Evolutionary conservation across 2,888 invertebrate genomes (phyloP).

Genomic region (Tenthredo livida): DNA sequence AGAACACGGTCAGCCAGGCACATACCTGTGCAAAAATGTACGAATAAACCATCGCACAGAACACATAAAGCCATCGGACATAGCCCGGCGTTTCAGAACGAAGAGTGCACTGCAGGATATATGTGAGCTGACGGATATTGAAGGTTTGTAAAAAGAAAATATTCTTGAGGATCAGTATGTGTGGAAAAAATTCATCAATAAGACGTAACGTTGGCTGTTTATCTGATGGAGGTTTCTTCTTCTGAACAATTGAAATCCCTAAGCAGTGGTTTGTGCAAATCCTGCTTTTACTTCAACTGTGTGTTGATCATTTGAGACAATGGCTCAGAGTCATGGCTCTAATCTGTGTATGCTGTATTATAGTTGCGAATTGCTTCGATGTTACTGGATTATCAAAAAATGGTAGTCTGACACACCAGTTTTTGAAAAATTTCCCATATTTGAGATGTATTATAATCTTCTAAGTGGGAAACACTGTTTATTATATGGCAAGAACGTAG

Average conservation of each 20-base stretch:
- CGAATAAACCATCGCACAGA: neutral
- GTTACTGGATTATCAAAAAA: neutral
- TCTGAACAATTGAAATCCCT: neutral
- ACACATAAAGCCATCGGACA: neutral
- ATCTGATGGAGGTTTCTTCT: neutral
- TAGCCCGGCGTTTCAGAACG: neutral
- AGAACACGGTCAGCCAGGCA: constrained; percentile 14
- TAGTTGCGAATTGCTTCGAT: neutral
- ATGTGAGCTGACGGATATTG: neutral
- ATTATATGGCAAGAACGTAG: neutral
- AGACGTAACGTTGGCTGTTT: neutral
- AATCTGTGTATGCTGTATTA: neutral
- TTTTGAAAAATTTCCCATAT: neutral
- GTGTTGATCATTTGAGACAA: neutral
- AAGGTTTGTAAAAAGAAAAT: neutral
- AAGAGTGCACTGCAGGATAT: neutral
- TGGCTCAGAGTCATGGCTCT: neutral
- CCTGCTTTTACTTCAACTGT: neutral
- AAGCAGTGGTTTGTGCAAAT: neutral
- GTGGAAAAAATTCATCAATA: neutral
- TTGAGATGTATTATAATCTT: neutral
- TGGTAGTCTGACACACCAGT: neutral
- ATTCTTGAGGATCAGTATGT: neutral
- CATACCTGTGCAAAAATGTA: constrained; percentile 18
- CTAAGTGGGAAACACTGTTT: neutral